Evolutionary conservation across 2,797 vertebrate species (phyloP).

Genomic region (Hydrolagus colliei): DNA sequence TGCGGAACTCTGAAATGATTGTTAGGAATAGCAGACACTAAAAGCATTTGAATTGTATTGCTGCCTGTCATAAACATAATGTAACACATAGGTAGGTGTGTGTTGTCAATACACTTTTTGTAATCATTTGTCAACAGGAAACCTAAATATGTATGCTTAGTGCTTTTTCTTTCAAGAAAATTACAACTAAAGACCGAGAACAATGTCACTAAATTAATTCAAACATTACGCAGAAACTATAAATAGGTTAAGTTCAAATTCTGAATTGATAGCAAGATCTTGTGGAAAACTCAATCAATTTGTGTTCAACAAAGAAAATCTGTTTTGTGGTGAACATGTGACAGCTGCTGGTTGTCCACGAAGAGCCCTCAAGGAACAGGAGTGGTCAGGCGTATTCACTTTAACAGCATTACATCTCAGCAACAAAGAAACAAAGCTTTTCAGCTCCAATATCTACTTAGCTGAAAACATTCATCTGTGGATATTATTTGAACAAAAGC

Average conservation of each 20-base stretch:
- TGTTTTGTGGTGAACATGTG: background rate
- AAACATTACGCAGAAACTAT: background rate
- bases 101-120: background rate
- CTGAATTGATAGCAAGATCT: constrained; percentile 1
- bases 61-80: background rate
- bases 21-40: background rate
- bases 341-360: constrained; percentile 11
- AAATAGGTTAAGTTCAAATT: background rate
- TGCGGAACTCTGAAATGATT: background rate
- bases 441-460: background rate
- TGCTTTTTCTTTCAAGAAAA: background rate
- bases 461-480: constrained; percentile 24
- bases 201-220: background rate
- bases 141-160: background rate
- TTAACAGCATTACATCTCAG: background rate
- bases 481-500: constrained; percentile 20
- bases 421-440: constrained; percentile 17
- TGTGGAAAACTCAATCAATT: constrained; percentile 16
- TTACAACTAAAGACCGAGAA: too few relatives aligned
- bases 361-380: constrained; percentile 10
- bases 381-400: background rate
- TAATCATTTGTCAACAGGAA: background rate
- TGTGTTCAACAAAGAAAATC: constrained; percentile 14
- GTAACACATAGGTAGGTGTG: background rate
- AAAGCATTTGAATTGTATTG: background rate